Conservation (phyloP, 2,888 invertebrate species). For the Synanthedon formicaeformis region DNA sequence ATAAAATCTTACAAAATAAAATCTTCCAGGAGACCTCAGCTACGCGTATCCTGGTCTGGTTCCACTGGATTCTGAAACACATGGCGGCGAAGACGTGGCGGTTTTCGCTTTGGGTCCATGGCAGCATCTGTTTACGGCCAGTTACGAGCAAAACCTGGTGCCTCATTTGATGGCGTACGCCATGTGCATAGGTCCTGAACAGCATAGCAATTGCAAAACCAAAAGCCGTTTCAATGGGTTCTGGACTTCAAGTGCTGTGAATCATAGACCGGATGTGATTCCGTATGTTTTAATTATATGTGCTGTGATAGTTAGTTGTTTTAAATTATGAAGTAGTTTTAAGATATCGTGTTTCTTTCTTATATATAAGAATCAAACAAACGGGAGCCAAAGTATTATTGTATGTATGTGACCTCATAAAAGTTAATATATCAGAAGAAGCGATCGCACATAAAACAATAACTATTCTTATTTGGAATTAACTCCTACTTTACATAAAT, state of each 20-base stretch:
- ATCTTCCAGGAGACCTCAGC: conserved; percentile 43
- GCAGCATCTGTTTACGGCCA: conserved; percentile 83
- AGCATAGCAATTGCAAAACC: conserved; percentile 46
- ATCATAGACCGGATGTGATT: conserved; percentile 5
- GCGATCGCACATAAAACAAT: too few relatives aligned
- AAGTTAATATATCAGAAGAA: too few relatives aligned
- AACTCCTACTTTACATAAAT: too few relatives aligned
- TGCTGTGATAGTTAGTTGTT: conserved; percentile 9
- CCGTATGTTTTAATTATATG: conserved; percentile 1
- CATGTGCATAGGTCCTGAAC: conserved; percentile 72
- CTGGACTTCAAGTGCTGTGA: conserved; percentile 13
- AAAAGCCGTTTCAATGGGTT: conserved; percentile 14
- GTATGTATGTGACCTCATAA: conserved; percentile 1
- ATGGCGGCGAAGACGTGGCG: conserved; percentile 83
- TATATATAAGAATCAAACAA: too few relatives aligned
- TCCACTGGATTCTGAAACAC: conserved; percentile 75
- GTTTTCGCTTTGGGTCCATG: conserved; percentile 80
- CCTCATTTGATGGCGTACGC: conserved; percentile 82
- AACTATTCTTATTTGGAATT: too few relatives aligned
- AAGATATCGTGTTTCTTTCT: not conserved
- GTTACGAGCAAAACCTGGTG: conserved; percentile 81
- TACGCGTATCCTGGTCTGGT: conserved; percentile 73
- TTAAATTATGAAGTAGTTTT: conserved; percentile 2
- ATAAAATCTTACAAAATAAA: too few relatives aligned
- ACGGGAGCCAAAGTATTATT: not conserved